Evolutionary conservation across 2,113 vertebrate genomes (phyloP).

Genomic region (Chelonoidis abingdonii): DNA sequence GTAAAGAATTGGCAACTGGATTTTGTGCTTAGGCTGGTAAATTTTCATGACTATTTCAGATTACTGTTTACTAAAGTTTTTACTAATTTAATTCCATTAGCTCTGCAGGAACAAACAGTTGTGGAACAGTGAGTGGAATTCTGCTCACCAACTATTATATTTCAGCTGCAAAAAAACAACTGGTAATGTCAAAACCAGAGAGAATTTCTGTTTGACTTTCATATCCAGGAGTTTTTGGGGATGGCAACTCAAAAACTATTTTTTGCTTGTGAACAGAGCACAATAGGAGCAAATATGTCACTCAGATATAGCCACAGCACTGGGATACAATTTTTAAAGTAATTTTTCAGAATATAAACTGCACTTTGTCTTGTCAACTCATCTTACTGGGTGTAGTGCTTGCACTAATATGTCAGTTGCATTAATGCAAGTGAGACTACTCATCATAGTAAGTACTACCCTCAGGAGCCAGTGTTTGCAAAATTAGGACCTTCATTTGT

Average conservation of each 20-base stretch:
- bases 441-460: neutral
- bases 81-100: neutral
- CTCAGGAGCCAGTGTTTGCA: neutral
- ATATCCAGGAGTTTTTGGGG: neutral
- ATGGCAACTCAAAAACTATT: neutral
- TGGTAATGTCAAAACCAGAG: neutral
- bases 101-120: neutral
- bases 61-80: constrained; percentile 25
- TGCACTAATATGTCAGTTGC: neutral
- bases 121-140: neutral
- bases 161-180: neutral
- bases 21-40: neutral
- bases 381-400: rapidly evolving
- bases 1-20: neutral
- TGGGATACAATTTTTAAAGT: neutral
- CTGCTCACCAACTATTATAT: neutral
- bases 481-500: neutral
- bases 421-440: rapidly evolving
- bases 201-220: constrained; percentile 16
- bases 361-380: neutral
- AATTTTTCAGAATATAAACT: constrained; percentile 20
- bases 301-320: neutral
- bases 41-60: neutral
- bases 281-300: neutral
- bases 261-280: neutral